Conservation (phyloP, 2,113 vertebrate species). For the Malurus melanocephalus region DNA sequence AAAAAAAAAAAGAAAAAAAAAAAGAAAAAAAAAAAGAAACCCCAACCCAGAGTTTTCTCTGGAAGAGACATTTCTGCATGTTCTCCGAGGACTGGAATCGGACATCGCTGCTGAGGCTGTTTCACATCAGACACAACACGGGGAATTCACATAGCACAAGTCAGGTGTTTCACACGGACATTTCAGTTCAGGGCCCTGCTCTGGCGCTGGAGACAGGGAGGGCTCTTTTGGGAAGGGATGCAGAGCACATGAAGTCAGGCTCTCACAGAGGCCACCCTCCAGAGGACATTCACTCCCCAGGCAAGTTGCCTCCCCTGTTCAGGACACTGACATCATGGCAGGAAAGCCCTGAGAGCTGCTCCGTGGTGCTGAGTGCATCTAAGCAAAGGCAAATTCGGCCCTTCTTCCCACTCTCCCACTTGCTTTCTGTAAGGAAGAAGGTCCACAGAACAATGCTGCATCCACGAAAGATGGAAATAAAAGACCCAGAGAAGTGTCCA, state of each 20-base stretch:
- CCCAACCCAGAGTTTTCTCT: slow-evolving; percentile 1
- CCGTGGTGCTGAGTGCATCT: background rate
- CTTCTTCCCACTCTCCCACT: background rate
- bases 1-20: too few relatives aligned
- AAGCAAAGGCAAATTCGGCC: slow-evolving; percentile 4
- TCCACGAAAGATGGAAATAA: background rate
- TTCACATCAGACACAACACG: background rate
- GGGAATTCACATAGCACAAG: background rate
- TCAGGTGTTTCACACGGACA: background rate
- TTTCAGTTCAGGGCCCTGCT: background rate
- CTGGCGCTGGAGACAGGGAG: background rate
- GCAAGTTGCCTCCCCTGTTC: background rate
- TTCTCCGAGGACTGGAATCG: background rate
- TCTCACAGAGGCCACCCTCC: background rate
- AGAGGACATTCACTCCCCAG: background rate
- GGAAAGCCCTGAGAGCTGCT: background rate
- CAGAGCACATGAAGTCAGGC: background rate
- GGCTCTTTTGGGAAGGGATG: background rate
- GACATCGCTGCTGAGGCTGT: background rate
- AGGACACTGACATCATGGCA: background rate
- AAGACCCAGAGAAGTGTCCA: slow-evolving; percentile 16
- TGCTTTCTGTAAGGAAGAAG: slow-evolving; percentile 12
- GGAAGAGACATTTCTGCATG: background rate
- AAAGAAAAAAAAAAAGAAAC: background rate
- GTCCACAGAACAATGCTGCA: background rate